A percentile compares a stretch with the other conserved stretches of the same genome.
Conservation (phyloP, 1,140 invertebrate genomes). For the Drosophila punjabiensis region DNA sequence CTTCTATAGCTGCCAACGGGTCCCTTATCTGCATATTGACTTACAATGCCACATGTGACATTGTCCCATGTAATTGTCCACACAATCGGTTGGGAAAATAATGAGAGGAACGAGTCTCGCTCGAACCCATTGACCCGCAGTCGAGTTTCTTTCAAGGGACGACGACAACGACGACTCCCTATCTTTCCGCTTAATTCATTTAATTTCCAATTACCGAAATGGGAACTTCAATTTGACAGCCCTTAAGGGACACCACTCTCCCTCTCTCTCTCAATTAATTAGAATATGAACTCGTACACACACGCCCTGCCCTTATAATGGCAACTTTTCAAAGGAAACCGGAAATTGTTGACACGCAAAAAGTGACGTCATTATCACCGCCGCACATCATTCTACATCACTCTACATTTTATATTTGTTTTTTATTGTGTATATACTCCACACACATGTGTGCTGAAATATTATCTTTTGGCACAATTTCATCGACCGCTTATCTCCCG, state of each 20-base stretch:
- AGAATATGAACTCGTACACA: constrained; percentile 31
- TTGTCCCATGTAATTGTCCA: constrained; percentile 65
- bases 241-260: constrained; percentile 6
- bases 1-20: constrained; percentile 9
- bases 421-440: constrained; percentile 13
- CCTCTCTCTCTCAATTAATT: constrained; percentile 64
- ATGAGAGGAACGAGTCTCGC: constrained; percentile 8
- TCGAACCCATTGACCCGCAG: constrained; percentile 72
- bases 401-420: constrained; percentile 7
- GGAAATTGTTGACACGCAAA: constrained; percentile 59
- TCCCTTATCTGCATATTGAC: constrained; percentile 74
- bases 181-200: constrained; percentile 70
- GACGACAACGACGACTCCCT: neutral
- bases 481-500: constrained; percentile 51
- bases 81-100: constrained; percentile 51
- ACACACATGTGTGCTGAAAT: constrained; percentile 28
- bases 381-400: neutral
- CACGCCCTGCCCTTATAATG: constrained; percentile 25
- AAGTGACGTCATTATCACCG: constrained; percentile 50
- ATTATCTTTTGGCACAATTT: constrained; percentile 77
- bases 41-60: constrained; percentile 54
- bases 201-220: constrained; percentile 69
- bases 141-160: constrained; percentile 43
- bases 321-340: constrained; percentile 34
- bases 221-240: constrained; percentile 28